These are phyloP conservation scores for Lasioglossum marginatum DNA, from an alignment of 2,888 invertebrate species.

Conservation along the genomic window DNA sequence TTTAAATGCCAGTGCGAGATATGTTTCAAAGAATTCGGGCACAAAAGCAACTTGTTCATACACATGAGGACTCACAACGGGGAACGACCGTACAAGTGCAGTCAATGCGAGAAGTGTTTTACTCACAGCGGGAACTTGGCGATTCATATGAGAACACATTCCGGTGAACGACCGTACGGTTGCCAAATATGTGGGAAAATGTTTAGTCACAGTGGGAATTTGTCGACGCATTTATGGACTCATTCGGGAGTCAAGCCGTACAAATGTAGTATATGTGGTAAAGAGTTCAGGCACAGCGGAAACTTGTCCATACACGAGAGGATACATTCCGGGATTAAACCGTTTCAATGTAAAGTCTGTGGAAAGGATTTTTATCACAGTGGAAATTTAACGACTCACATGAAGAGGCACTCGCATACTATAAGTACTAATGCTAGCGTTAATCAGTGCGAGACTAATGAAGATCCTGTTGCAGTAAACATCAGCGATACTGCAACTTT, in stretches of 20 bases:
- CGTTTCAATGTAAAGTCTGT: slow-evolving; percentile 83
- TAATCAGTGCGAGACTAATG: slow-evolving; percentile 71
- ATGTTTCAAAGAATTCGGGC: slow-evolving; percentile 83
- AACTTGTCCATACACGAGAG: slow-evolving; percentile 83
- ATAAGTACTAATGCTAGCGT: slow-evolving; percentile 65
- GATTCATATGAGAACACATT: slow-evolving; percentile 83
- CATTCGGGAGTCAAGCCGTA: slow-evolving; percentile 83
- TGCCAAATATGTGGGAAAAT: slow-evolving; percentile 83
- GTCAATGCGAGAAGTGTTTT: slow-evolving; percentile 83
- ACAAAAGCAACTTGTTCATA: slow-evolving; percentile 83
- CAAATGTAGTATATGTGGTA: slow-evolving; percentile 81
- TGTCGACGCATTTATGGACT: slow-evolving; percentile 82
- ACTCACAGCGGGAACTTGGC: slow-evolving; percentile 83
- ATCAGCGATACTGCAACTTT: slow-evolving; percentile 55
- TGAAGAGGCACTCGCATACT: slow-evolving; percentile 80
- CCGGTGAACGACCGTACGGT: slow-evolving; percentile 83
- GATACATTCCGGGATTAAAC: slow-evolving; percentile 83
- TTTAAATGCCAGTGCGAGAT: slow-evolving; percentile 83
- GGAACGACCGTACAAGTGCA: slow-evolving; percentile 83
- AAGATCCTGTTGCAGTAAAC: slow-evolving; percentile 52
- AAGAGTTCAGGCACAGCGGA: slow-evolving; percentile 83
- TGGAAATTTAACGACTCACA: slow-evolving; percentile 83
- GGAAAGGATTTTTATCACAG: slow-evolving; percentile 84
- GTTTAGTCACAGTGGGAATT: slow-evolving; percentile 83
- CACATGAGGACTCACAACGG: slow-evolving; percentile 84